phyloP scores from a whole-genome alignment of 2,797 vertebrate genomes.

The Lepus townsendii region DNA sequence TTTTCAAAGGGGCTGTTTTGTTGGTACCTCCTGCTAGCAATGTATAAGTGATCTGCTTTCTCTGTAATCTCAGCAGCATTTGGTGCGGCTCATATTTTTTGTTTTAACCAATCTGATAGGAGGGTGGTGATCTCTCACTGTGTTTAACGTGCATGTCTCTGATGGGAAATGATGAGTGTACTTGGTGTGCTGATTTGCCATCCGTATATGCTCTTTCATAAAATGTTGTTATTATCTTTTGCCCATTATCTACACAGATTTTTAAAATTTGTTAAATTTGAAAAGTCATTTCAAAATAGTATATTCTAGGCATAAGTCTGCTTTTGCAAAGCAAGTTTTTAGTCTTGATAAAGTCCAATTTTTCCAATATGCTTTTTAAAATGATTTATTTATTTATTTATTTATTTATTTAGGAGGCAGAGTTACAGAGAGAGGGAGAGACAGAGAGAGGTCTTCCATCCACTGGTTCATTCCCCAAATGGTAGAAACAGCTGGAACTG shows the following conservation, averaged over 20 bases:
- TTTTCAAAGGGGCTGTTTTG: background rate
- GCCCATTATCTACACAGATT: background rate
- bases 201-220: background rate
- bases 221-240: background rate
- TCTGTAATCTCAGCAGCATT: background rate
- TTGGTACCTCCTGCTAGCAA: background rate
- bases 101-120: background rate
- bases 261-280: background rate
- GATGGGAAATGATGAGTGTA: background rate
- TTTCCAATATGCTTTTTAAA: background rate
- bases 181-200: background rate
- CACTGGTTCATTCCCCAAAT: too few relatives aligned
- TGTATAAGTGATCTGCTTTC: background rate
- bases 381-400: too few relatives aligned
- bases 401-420: too few relatives aligned
- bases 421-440: too few relatives aligned
- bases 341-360: slow-evolving; percentile 8
- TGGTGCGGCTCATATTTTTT: background rate
- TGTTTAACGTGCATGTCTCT: background rate
- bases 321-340: slow-evolving; percentile 3
- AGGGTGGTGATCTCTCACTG: background rate
- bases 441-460: too few relatives aligned
- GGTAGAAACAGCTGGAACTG: too few relatives aligned
- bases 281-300: background rate
- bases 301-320: background rate